Evolutionary conservation across 2,113 vertebrate genomes (phyloP).

Genomic region (Trinectes maculatus): DNA sequence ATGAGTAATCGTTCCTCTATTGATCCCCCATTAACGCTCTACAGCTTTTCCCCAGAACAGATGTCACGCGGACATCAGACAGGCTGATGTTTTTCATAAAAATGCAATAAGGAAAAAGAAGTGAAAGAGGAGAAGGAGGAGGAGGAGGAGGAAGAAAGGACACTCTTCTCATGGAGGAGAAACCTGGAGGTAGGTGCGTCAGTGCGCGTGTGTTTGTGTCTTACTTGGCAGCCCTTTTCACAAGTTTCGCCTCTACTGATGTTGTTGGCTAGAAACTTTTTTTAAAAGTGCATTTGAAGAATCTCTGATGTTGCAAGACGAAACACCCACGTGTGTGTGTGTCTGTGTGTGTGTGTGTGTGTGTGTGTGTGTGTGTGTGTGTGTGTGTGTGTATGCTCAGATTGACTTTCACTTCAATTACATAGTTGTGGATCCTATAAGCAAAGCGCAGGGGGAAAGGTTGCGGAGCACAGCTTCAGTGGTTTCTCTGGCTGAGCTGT

Average conservation of each 20-base stretch:
- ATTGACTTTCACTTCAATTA: conserved; percentile 77
- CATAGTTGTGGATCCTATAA: conserved; percentile 75
- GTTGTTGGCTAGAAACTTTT: conserved; percentile 79
- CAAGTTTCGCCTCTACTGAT: conserved; percentile 76
- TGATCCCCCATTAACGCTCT: conserved; percentile 67
- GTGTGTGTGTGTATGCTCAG: conserved; percentile 58
- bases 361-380: conserved; percentile 49
- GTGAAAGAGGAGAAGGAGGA: conserved; percentile 41
- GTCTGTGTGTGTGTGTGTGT: conserved; percentile 54
- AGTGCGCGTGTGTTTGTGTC: conserved; percentile 49
- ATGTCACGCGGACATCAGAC: conserved; percentile 65
- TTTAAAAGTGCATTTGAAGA: conserved; percentile 79
- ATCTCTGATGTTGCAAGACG: conserved; percentile 75
- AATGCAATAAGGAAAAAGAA: conserved; percentile 50
- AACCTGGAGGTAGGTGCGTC: conserved; percentile 63
- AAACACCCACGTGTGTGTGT: conserved; percentile 76
- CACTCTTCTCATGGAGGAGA: conserved; percentile 57
- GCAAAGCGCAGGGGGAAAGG: conserved; percentile 68
- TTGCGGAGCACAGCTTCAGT: conserved; percentile 67
- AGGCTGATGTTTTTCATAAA: conserved; percentile 77
- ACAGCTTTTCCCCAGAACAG: conserved; percentile 60
- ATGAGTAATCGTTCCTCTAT: conserved; percentile 51
- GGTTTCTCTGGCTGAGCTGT: conserved; percentile 64
- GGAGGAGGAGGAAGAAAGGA: conserved; percentile 52
- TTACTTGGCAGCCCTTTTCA: conserved; percentile 75